These are phyloP conservation scores for Hormiphora californensis DNA, from an alignment of 37 sponge, comb jelly and placozoan genomes.

Conservation along the genomic window DNA sequence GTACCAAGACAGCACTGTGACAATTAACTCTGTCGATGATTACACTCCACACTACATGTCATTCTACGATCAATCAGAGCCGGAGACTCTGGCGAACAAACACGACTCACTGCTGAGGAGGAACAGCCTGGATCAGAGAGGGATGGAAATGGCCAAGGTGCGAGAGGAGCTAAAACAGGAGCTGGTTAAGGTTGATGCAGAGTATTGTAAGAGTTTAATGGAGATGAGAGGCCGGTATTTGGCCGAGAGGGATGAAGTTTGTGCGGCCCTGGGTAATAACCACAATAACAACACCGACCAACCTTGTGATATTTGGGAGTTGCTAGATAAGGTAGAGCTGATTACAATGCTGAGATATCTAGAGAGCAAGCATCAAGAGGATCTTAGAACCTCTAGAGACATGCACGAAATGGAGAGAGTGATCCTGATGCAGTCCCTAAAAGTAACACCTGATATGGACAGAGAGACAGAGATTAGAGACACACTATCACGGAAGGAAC, in stretches of 20 bases:
- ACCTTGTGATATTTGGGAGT: neutral
- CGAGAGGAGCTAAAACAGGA: neutral
- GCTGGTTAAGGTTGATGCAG: neutral
- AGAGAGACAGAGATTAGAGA: neutral
- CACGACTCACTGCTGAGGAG: neutral
- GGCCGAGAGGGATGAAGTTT: neutral
- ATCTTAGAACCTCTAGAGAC: neutral
- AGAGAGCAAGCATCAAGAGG: neutral
- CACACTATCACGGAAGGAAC: neutral
- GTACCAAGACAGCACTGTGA: neutral
- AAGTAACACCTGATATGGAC: neutral
- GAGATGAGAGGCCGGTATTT: neutral
- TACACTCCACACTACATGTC: slow-evolving; percentile 3
- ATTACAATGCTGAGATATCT: neutral
- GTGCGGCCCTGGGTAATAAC: neutral
- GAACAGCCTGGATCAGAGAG: neutral
- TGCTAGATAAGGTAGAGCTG: neutral
- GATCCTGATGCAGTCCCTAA: neutral
- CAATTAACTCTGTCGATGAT: neutral
- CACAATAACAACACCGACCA: neutral
- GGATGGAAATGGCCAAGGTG: neutral
- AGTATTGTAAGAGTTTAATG: neutral
- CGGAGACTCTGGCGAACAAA: neutral
- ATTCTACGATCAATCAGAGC: neutral
- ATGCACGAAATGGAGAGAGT: neutral